phyloP scores from a whole-genome alignment of 1,140 invertebrate species.

The Danaus melanippus region DNA sequence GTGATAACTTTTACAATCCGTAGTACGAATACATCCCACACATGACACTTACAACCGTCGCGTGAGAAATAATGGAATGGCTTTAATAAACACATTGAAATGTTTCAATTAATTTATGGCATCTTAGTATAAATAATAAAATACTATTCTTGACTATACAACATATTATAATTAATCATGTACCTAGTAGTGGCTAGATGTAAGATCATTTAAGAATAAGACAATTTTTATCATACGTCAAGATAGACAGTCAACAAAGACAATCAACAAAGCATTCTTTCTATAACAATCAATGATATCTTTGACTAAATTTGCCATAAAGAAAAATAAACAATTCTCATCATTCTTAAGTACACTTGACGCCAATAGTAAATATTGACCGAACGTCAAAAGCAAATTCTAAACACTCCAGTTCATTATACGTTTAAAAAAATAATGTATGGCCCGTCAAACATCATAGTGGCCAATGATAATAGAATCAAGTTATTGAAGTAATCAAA shows the following conservation, averaged over 20 bases:
- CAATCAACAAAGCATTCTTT: too few relatives aligned
- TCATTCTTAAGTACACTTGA: slow-evolving; percentile 2
- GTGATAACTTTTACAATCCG: slow-evolving; percentile 26
- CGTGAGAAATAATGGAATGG: slow-evolving; percentile 17
- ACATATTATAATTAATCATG: too few relatives aligned
- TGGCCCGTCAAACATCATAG: slow-evolving; percentile 22
- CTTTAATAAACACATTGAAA: neutral
- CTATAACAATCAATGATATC: too few relatives aligned
- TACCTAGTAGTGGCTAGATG: too few relatives aligned
- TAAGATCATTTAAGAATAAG: too few relatives aligned
- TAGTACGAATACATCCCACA: slow-evolving; percentile 28
- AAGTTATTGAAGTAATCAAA: slow-evolving; percentile 25
- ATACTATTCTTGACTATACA: too few relatives aligned
- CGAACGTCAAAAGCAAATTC: slow-evolving; percentile 17
- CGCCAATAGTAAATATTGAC: slow-evolving; percentile 15
- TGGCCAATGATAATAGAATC: slow-evolving; percentile 29
- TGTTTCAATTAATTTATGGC: slow-evolving; percentile 9
- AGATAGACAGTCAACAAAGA: too few relatives aligned
- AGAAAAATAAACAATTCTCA: neutral
- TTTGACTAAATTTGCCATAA: too few relatives aligned
- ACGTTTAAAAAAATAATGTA: slow-evolving; percentile 20
- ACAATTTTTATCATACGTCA: too few relatives aligned
- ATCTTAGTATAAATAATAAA: too few relatives aligned
- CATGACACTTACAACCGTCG: slow-evolving; percentile 16
- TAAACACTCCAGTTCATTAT: slow-evolving; percentile 12